Evolutionary conservation across 2,113 vertebrate species (phyloP).

Genomic region (Sebastes fasciatus): DNA sequence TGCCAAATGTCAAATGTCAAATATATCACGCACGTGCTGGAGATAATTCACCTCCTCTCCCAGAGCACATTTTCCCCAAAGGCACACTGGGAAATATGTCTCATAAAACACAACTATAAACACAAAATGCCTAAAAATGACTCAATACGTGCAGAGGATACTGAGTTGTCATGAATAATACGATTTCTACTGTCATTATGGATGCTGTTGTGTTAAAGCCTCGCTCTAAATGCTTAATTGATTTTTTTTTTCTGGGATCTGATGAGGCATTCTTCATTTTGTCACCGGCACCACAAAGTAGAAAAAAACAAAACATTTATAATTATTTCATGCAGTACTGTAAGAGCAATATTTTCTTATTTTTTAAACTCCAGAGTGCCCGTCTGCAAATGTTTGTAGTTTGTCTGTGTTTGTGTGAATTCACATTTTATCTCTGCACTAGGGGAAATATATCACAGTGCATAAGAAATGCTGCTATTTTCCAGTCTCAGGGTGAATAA

Average conservation of each 20-base stretch:
- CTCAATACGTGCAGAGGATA: constrained; percentile 3
- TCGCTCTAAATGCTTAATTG: constrained; percentile 27
- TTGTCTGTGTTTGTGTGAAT: constrained; percentile 17
- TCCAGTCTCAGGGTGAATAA: constrained; percentile 12
- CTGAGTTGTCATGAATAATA: constrained; percentile 9
- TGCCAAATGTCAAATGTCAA: constrained; percentile 58
- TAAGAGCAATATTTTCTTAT: background rate
- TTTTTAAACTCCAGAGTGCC: background rate
- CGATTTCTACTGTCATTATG: constrained; percentile 5
- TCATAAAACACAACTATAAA: constrained; percentile 3
- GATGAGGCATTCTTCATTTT: constrained; percentile 16
- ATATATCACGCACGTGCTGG: constrained; percentile 56
- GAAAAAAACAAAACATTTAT: too few relatives aligned
- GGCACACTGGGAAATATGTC: background rate
- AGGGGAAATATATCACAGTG: constrained; percentile 17
- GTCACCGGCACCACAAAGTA: background rate
- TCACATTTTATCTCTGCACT: constrained; percentile 22
- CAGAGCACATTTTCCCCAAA: constrained; percentile 15
- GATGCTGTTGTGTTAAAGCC: background rate
- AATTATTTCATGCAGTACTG: constrained; percentile 17
- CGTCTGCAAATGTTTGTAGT: background rate
- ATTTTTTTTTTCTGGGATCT: constrained; percentile 20
- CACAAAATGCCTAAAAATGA: constrained; percentile 13
- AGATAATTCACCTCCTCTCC: constrained; percentile 40
- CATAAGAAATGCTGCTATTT: constrained; percentile 18